Conservation (phyloP, 2,888 invertebrate species). For the Tenodera sinensis region DNA sequence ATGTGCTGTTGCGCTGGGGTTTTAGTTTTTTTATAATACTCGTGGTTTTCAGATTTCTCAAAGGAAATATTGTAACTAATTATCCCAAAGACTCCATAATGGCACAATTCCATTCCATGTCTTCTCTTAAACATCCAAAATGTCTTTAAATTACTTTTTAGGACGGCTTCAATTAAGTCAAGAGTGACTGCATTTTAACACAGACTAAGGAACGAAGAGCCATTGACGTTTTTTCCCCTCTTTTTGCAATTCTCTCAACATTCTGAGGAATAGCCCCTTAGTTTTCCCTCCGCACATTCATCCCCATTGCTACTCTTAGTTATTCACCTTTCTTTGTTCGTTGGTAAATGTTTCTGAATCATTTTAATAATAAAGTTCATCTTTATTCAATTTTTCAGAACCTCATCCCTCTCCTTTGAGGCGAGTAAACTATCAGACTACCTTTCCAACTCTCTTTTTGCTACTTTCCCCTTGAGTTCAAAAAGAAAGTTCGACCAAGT, state of each 20-base stretch:
- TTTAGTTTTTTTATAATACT: too few species aligned
- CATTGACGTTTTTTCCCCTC: background rate
- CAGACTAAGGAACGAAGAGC: background rate
- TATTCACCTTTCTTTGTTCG: background rate
- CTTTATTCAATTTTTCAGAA: background rate
- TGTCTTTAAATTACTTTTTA: background rate
- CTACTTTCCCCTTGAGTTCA: background rate
- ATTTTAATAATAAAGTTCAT: background rate
- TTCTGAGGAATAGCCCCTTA: background rate
- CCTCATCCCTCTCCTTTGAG: background rate
- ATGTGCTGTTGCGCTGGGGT: too few species aligned
- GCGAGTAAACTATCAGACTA: background rate
- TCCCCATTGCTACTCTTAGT: background rate
- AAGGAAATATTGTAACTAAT: too few species aligned
- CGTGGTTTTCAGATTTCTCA: too few species aligned
- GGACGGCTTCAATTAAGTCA: background rate
- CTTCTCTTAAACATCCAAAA: background rate
- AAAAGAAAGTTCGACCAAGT: background rate
- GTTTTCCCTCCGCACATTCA: background rate
- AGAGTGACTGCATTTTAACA: background rate
- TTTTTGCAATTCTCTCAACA: background rate
- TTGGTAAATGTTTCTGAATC: background rate
- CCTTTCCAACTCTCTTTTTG: background rate
- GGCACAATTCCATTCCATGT: background rate
- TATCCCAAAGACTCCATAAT: background rate